These are phyloP conservation scores for Ctenicera cuprea DNA, from an alignment of 2,888 invertebrate species.

Conservation along the genomic window DNA sequence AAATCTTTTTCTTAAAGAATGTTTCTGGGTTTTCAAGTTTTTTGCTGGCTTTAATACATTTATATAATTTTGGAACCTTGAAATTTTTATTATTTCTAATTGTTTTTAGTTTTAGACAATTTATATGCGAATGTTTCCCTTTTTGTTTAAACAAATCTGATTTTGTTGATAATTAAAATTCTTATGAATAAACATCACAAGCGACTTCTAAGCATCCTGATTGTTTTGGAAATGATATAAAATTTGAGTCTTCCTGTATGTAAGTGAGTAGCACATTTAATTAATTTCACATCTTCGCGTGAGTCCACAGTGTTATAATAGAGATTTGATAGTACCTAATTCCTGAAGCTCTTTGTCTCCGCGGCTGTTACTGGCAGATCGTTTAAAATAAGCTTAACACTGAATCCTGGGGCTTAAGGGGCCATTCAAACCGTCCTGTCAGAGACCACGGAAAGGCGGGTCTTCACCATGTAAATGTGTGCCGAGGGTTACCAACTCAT, in stretches of 20 bases:
- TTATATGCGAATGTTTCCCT: too few relatives aligned
- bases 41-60: too few relatives aligned
- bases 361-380: constrained; percentile 61
- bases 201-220: background rate
- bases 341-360: constrained; percentile 56
- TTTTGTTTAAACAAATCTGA: too few relatives aligned
- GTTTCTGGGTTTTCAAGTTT: too few relatives aligned
- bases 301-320: constrained; percentile 51
- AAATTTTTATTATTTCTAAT: too few relatives aligned
- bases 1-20: too few relatives aligned
- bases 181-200: too few relatives aligned
- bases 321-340: constrained; percentile 58
- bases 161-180: too few relatives aligned
- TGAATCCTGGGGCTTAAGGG: constrained; percentile 56
- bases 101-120: too few relatives aligned
- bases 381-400: constrained; percentile 62
- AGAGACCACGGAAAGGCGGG: constrained; percentile 56
- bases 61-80: too few relatives aligned
- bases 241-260: background rate
- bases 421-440: constrained; percentile 58
- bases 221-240: background rate
- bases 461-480: constrained; percentile 55
- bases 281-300: constrained; percentile 48
- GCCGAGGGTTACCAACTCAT: constrained; percentile 54
- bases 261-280: constrained; percentile 33